These are phyloP conservation scores for Motacilla tschutschensis DNA, from an alignment of 2,113 vertebrate species.

Conservation along the genomic window DNA sequence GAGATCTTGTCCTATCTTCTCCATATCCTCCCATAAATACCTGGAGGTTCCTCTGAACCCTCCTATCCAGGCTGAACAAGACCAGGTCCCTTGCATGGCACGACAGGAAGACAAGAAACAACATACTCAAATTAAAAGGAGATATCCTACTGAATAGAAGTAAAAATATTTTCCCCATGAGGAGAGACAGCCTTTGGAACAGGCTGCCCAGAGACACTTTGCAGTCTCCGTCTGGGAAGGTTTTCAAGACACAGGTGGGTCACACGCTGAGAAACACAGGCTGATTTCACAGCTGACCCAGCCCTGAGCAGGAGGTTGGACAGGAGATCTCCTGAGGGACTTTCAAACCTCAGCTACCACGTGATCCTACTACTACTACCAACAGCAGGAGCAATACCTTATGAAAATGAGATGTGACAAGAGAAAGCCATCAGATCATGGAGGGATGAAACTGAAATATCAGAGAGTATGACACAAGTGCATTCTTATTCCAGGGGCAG, in stretches of 20 bases:
- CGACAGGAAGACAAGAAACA: neutral
- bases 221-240: neutral
- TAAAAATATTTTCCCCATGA: neutral
- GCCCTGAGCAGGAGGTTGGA: neutral
- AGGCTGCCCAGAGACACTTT: neutral
- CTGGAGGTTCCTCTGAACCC: neutral
- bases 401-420: neutral
- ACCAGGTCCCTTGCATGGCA: neutral
- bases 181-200: neutral
- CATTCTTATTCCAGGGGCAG: neutral
- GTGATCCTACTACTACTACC: neutral
- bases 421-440: neutral
- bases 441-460: neutral
- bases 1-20: neutral
- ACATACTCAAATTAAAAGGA: neutral
- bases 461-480: neutral
- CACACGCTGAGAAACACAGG: neutral
- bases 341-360: neutral
- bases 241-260: neutral
- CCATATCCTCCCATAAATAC: fast-evolving
- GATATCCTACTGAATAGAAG: neutral
- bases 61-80: neutral
- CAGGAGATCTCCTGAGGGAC: neutral
- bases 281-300: neutral
- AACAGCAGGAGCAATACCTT: neutral